Base-by-base conservation (phyloP, 2,888 invertebrate genomes). In the Meliscaeva auricollis region DNA sequence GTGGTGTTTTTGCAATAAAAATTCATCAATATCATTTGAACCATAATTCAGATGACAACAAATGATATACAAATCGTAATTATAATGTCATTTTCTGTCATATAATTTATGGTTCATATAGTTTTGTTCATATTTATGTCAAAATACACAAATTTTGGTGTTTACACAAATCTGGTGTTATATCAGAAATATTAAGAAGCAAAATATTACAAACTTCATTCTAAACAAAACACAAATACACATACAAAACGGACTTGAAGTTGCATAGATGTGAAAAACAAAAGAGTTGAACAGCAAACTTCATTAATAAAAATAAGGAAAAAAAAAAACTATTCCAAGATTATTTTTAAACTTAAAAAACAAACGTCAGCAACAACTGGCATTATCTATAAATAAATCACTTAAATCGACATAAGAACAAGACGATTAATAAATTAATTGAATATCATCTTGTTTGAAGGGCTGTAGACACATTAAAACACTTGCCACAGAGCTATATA, bases 401-500 rank as follows among this genome's bases (percentile, higher is more conserved):
- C 62, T 30, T 38, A 56, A 72, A 64, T 58, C 50, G 66, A 66
- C 66, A 66, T 66, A 66, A 66, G 50, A 50, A 48, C 79, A 73
- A 64, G 46, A 54, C 60, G 54, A 69, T 74, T 69, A 78, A 83
- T 69, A 74, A 83, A 83, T 83, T 78, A 78, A 69, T 78, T 83
- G 74, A 69, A 73, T 50, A 44, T 17, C 78, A 78, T 83, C 79
- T 56, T 62, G 74, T 69, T 74, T 78, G 83, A 82, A 82, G 73
- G 66, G 60, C 44, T 83, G 83, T 74, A 83, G 73, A 74, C 62
- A 83, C 79, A 83, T 78, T 83, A 74, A 83, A 79, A 74, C 78
- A 79, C 83, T 78, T 78, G 84, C 66, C 60, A 20, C 66, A 64
- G 20, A 60, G 60, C 20, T 56, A 52, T 48, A 52, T 48, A 75